Base-by-base conservation (phyloP, 2,888 invertebrate genomes). In the Morinoia aosen region DNA sequence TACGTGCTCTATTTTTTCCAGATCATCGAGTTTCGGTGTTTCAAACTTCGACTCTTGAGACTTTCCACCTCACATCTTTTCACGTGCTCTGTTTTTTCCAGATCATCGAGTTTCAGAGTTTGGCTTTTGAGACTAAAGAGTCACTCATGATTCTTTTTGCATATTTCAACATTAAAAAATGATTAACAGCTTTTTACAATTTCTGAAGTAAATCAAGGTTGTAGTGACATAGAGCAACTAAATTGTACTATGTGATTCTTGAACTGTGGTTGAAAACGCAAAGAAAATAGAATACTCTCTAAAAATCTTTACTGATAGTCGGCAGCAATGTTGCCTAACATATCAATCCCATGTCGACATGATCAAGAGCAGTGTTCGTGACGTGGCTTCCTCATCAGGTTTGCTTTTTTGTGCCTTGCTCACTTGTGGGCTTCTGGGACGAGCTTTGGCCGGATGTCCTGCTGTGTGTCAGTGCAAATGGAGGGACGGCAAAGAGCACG, bases 401-500 rank as follows among this genome's bases (percentile, higher is more conserved):
- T 93, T 56, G 93, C 48, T 93, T 57, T 56, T 93, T 57, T 57
- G 93, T 93, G 93, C 93, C 93, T 93, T 93, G 93, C 93, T 93
- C 57, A n/a, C 57, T 57, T 93, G 93, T 57, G 93, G 93, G 93
- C 61, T 95, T 57, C 58, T 95, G 76, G 39, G 57, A 48, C 40
- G 57, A 61, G 93, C 58, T 12, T 48, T 90, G 88, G 95, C 95
- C n/a, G 97, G 97, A 91, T 97, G 97, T 96, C 97, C 97, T 56
- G 96, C 96, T 57, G 98, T 98, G 97, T 99, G 98, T 97, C 98
- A 98, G 97, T 98, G 98, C 98, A 98, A 98, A 97, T 99, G 98
- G 98, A 98, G 98, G 97, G 98, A 98, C 97, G 98, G 98, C 97
- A 98, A 98, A 97, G 98, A 98, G 97, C 98, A 98, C 95, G 98